phyloP scores from a whole-genome alignment of 1,140 invertebrate genomes.

The Belonocnema kinseyi region DNA sequence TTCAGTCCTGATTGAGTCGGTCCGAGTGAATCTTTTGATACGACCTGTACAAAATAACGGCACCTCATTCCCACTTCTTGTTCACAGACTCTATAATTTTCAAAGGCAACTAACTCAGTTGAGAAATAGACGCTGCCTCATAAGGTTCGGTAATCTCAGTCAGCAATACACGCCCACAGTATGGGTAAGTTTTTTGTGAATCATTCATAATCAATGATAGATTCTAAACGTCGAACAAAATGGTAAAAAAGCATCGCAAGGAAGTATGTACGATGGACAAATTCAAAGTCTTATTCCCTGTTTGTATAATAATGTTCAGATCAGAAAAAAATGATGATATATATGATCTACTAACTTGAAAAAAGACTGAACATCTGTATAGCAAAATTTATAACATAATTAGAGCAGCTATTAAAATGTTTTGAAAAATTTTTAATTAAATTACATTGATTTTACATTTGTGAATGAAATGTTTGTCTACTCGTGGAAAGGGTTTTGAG shows the following conservation, averaged over 20 bases:
- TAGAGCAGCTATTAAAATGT: no score
- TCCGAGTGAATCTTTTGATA: conserved; percentile 34
- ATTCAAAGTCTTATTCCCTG: no score
- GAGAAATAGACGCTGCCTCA: conserved; percentile 40
- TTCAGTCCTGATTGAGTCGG: no score
- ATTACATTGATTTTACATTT: no score
- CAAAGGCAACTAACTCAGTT: conserved; percentile 44
- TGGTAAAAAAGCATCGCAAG: background rate
- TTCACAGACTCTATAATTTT: conserved; percentile 34
- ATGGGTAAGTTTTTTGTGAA: conserved; percentile 40
- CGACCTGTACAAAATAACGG: conserved; percentile 49
- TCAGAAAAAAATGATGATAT: no score
- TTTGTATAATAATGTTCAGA: no score
- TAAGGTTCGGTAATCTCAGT: conserved; percentile 28
- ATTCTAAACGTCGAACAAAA: background rate
- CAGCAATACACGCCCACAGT: conserved; percentile 11
- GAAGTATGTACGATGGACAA: no score
- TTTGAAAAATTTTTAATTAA: no score
- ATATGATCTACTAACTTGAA: no score
- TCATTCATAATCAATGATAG: background rate
- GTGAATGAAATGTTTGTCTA: no score
- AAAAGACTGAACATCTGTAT: background rate
- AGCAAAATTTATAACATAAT: no score
- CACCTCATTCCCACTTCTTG: conserved; percentile 42
- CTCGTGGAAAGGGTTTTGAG: no score